Base-by-base conservation (phyloP, 2,113 vertebrate genomes). In the Colistium nudipinnis region DNA sequence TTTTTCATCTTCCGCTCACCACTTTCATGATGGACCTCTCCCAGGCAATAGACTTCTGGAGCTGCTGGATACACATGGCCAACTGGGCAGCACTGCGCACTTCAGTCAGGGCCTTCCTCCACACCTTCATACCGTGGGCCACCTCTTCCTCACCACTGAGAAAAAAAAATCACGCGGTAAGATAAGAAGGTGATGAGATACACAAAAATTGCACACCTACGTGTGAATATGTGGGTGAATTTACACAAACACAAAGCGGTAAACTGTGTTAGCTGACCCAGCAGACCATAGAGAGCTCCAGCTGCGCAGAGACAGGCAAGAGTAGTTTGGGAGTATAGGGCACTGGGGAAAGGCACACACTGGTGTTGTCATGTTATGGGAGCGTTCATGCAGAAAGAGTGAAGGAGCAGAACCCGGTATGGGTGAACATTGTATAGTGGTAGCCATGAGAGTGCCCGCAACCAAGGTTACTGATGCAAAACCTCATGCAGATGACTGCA, bases 21-120 rank as follows among this genome's bases (percentile, higher is more conserved):
- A 99, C 98, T 98, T 99, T 99, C 98, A 99, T 99, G 92, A 99
- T 99, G 74, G 98, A 99, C 89, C 97, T 95, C 92, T 98, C 98
- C 98, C 97, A 99, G 65, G 97, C 97, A 85, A 99, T 98, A 66
- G 97, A 96, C 93, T 97, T 99, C 95, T 99, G 97, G 82, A 99
- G 93, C 73, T 99, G 98, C 92, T 99, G 97, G 88, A 99, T 93
- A 80, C 98, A 99, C 92, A 99, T 96, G 84, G 97, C 96, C 88
- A 99, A 91, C 93, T 99, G 98, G 48, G 97, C 96, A 48, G 96
- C 97, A 80, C 96, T 99, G 57, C 95, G 94, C 0, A 97, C 96
- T 87, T 98, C 96, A 61, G 90, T 93, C 79, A 99, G 86, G 31
- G 96, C 98, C 92, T 93, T 98, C 90, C 98, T 94, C 98, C 98